Evolutionary conservation across 2,888 invertebrate genomes (phyloP).

Genomic region (Nymphalis polychloros): DNA sequence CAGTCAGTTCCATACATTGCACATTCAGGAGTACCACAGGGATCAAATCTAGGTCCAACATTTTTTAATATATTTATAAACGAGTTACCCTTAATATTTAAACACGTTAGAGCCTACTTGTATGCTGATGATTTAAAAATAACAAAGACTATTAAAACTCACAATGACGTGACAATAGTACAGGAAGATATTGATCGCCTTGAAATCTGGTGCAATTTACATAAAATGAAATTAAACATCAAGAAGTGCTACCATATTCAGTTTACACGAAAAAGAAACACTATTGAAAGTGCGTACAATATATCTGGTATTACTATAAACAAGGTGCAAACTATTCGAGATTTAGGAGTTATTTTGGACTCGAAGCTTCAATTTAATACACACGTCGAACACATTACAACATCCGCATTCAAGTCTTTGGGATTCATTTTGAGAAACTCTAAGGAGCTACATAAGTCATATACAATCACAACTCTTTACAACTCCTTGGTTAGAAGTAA

Average conservation of each 20-base stretch:
- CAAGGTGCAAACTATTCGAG: background rate
- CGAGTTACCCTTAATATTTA: background rate
- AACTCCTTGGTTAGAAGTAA: constrained; percentile 3
- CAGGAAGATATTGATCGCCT: background rate
- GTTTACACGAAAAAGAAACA: constrained; percentile 1
- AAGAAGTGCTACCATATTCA: constrained; percentile 3
- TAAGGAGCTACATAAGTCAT: background rate
- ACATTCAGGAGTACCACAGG: constrained; percentile 3
- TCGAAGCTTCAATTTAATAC: constrained; percentile 3
- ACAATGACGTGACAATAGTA: no score
- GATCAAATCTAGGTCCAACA: constrained; percentile 1
- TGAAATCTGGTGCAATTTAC: background rate
- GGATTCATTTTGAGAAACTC: no score
- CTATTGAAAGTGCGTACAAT: background rate
- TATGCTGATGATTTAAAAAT: constrained; percentile 3
- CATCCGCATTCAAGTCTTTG: no score
- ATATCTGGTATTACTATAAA: no score
- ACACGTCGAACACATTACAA: no score
- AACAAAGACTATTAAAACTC: background rate
- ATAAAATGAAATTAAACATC: background rate
- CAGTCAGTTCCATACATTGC: constrained; percentile 3
- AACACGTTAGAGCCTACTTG: background rate
- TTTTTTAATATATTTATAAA: constrained; percentile 3
- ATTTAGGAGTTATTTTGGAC: constrained; percentile 3
- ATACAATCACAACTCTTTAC: background rate